Conservation (phyloP, 2,888 invertebrate species). For the Orthosia gracilis region DNA sequence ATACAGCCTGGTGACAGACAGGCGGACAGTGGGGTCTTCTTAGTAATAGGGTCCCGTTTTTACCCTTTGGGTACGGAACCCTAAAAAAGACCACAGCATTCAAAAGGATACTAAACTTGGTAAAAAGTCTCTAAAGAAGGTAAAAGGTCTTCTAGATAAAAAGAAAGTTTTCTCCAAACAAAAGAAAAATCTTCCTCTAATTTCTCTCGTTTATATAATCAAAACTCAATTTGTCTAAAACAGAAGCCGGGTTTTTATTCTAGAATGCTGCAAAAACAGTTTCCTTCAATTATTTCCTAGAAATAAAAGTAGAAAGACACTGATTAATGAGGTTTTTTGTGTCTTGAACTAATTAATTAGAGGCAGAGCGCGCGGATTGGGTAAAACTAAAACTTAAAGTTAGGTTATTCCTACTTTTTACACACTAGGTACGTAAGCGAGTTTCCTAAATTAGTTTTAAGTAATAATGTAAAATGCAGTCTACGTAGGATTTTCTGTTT, state of each 20-base stretch:
- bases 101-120: background rate
- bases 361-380: constrained; percentile 24
- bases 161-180: background rate
- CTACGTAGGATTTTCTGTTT: too few species aligned
- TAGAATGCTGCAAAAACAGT: constrained; percentile 36
- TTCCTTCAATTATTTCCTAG: constrained; percentile 48
- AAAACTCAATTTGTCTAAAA: constrained; percentile 54
- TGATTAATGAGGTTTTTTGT: constrained; percentile 65
- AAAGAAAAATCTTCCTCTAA: constrained; percentile 22
- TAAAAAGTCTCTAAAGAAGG: too few species aligned
- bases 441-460: background rate
- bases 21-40: too few species aligned
- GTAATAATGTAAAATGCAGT: too few species aligned
- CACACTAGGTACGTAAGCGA: background rate
- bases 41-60: too few species aligned
- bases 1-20: too few species aligned
- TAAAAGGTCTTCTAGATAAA: too few species aligned
- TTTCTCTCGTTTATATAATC: constrained; percentile 36
- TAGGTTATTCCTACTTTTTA: background rate
- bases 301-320: constrained; percentile 51
- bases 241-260: constrained; percentile 34
- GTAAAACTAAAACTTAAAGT: constrained; percentile 23
- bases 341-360: constrained; percentile 58
- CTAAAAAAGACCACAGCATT: too few species aligned
- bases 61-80: too few species aligned